A percentile compares a stretch with the other conserved stretches of the same genome.
These are phyloP conservation scores for Molossus alvarezi DNA, from an alignment of 2,797 vertebrate genomes.

Conservation along the genomic window DNA sequence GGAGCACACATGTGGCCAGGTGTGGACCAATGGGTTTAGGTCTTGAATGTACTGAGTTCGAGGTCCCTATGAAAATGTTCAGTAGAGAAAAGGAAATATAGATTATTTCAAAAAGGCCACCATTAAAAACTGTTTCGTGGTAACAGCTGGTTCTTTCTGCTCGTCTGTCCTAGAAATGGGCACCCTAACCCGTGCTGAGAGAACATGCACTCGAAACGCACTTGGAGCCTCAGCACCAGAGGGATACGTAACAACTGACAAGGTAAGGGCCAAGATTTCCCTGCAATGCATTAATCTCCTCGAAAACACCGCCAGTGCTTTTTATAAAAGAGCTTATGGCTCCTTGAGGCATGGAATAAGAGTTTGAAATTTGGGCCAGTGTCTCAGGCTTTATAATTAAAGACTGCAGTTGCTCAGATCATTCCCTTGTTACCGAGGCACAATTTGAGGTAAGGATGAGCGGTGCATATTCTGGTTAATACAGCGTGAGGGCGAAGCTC, in stretches of 20 bases:
- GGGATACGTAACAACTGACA: background rate
- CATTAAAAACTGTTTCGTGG: constrained; percentile 3
- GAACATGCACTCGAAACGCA: background rate
- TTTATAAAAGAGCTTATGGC: constrained; percentile 31
- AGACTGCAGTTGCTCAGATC: background rate
- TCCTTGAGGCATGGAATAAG: background rate
- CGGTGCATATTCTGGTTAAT: background rate
- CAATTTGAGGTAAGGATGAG: constrained; percentile 17
- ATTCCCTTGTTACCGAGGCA: constrained; percentile 9
- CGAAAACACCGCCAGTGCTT: background rate
- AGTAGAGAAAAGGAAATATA: background rate
- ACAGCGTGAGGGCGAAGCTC: background rate
- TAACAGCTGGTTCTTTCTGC: background rate
- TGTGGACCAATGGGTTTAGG: background rate
- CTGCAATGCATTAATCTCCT: background rate
- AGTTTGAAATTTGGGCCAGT: background rate
- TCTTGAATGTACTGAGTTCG: background rate
- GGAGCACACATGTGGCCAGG: background rate
- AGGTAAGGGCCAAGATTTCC: background rate
- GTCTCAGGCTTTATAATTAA: constrained; percentile 30
- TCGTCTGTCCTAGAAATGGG: background rate
- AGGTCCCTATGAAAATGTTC: background rate
- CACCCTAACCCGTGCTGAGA: background rate
- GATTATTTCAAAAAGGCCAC: constrained; percentile 46
- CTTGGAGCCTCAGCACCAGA: background rate